Evolutionary conservation across 2,797 vertebrate species (phyloP).

Genomic region (Liparis tanakae): DNA sequence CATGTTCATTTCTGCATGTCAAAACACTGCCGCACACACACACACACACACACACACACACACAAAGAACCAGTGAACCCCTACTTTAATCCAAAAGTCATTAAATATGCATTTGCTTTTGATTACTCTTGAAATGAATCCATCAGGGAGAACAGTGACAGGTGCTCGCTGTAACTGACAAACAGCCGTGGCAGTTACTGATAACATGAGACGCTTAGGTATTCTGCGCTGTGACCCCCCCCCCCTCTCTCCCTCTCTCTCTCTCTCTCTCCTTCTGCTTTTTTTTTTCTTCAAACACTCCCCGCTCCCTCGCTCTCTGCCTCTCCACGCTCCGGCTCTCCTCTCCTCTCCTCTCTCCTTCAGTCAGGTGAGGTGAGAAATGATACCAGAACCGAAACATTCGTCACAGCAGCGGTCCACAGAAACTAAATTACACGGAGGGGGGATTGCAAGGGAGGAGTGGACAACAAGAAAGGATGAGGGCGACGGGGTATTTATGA

Average conservation of each 20-base stretch:
- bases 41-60: background rate
- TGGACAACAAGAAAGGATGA: conserved; percentile 50
- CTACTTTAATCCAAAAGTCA: conserved; percentile 56
- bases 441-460: conserved; percentile 54
- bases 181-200: conserved; percentile 65
- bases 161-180: conserved; percentile 64
- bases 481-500: conserved; percentile 45
- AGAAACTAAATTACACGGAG: conserved; percentile 64
- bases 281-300: background rate
- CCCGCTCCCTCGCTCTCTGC: conserved; percentile 10
- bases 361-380: conserved; percentile 69
- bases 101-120: conserved; percentile 76
- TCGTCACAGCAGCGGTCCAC: conserved; percentile 73
- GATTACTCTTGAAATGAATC: conserved; percentile 75
- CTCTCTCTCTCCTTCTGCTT: background rate
- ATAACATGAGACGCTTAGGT: conserved; percentile 64
- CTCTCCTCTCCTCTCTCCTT: conserved; percentile 36
- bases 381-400: conserved; percentile 67
- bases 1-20: conserved; percentile 5
- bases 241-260: conserved; percentile 11
- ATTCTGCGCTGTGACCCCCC: conserved; percentile 59
- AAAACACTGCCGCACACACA: conserved; percentile 11
- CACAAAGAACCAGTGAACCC: conserved; percentile 18
- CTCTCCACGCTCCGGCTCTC: conserved; percentile 16
- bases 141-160: conserved; percentile 64